Conservation (phyloP, 1,140 invertebrate genomes). For the Dendroctonus valens region DNA sequence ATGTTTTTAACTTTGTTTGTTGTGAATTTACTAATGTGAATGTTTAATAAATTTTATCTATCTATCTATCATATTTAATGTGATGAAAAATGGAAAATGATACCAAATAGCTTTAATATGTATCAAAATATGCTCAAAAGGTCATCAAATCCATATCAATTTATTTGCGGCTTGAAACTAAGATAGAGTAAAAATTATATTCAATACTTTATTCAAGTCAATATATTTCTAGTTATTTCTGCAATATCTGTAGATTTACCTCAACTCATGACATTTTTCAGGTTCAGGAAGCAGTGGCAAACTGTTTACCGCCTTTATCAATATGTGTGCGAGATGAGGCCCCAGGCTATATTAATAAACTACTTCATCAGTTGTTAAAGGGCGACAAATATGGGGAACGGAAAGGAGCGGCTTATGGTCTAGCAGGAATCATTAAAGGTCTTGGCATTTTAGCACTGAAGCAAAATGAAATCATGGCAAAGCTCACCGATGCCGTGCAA, state of each 20-base stretch:
- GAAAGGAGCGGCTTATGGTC: slow-evolving; percentile 86
- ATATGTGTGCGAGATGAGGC: slow-evolving; percentile 89
- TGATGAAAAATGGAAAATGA: too few relatives aligned
- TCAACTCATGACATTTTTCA: slow-evolving; percentile 46
- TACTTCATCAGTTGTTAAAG: slow-evolving; percentile 85
- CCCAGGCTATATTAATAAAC: slow-evolving; percentile 80
- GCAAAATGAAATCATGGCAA: slow-evolving; percentile 94
- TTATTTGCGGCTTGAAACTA: too few relatives aligned
- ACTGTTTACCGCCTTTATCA: slow-evolving; percentile 92
- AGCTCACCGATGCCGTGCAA: slow-evolving; percentile 90
- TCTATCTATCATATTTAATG: too few relatives aligned
- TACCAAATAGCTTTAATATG: too few relatives aligned
- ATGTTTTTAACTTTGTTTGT: too few relatives aligned
- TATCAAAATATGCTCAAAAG: too few relatives aligned
- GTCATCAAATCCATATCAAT: too few relatives aligned
- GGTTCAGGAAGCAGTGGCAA: slow-evolving; percentile 97
- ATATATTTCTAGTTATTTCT: neutral
- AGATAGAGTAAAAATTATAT: too few relatives aligned
- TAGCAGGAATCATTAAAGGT: slow-evolving; percentile 90
- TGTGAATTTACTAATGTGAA: too few relatives aligned
- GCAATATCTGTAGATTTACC: neutral
- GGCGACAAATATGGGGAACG: slow-evolving; percentile 97
- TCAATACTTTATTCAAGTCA: too few relatives aligned
- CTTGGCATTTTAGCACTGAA: slow-evolving; percentile 94
- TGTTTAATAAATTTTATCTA: too few relatives aligned